Base-by-base conservation (phyloP, 2,888 invertebrate species). In the Mechanitis mazaeus region DNA sequence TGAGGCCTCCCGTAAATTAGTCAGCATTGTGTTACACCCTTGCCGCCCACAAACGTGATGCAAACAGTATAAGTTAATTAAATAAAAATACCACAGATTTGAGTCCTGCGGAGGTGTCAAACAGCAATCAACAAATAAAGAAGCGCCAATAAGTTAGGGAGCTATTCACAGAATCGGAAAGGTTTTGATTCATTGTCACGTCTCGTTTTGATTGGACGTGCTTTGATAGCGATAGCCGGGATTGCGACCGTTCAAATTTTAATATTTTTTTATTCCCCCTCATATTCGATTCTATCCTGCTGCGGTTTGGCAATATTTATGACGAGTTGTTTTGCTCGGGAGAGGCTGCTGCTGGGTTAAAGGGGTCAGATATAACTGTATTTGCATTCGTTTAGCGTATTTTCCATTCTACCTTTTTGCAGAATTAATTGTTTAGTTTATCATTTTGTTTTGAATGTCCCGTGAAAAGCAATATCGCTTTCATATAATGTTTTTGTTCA, bases 201-300 rank as follows among this genome's bases (percentile, higher is more conserved):
- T 85, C 85, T 79, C 85, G 83, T 80, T 87, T 85, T 86, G 86
- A 89, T 87, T 88, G 89, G 85, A 89, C 89, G 90, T 90, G 90
- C 89, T 87, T 84, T 87, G 89, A 84, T 85, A 87, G 76, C 82
- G 89, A 87, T 89, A 87, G 83, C 82, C 72, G 75, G 88, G 89
- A 88, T 89, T 87, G 84, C 77, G 78, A 80, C 80, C 80, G 82
- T 78, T 85, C 75, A 85, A 83, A 83, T 85, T 88, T 87, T 81
- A 83, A 87, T 87, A 83, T 86, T 85, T 73, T 75, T 77, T 84
- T 81, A 76, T 82, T 81, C 79, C 69, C 79, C 75, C 80, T 82
- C 80, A 84, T 87, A 87, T 85, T 86, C 80, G 78, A 83, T 85
- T 85, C 83, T 80, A 80, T 82, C 79, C 78, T 67, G 77, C 67